Evolutionary conservation across 2,888 invertebrate species (phyloP).

Genomic region (Encarsia formosa): DNA sequence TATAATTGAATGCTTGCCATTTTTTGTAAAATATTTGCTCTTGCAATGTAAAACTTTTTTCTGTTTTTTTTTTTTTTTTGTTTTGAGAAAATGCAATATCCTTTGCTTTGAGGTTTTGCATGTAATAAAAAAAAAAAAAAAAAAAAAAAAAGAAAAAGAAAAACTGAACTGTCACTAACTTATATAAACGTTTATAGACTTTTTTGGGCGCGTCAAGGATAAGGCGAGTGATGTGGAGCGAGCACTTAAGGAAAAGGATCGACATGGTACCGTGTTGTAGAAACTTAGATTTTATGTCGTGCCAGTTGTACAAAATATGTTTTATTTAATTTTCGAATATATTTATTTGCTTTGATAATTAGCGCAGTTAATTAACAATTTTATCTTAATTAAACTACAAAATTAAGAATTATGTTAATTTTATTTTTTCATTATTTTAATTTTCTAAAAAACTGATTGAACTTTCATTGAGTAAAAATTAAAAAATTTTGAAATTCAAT

Average conservation of each 20-base stretch:
- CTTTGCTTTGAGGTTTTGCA: slow-evolving; percentile 10
- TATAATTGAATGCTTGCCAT: no score
- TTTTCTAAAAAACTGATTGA: no score
- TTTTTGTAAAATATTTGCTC: no score
- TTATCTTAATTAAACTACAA: not conserved
- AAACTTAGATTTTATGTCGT: no score
- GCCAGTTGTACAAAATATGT: no score
- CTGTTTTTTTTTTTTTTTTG: no score
- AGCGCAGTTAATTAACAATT: not conserved
- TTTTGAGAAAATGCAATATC: not conserved
- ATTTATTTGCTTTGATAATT: not conserved
- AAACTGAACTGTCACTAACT: slow-evolving; percentile 14
- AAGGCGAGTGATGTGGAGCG: slow-evolving; percentile 91
- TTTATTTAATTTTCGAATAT: no score
- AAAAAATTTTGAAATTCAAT: no score
- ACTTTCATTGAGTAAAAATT: no score
- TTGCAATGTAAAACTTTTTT: no score
- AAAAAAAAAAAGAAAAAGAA: not conserved
- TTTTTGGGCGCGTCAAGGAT: slow-evolving; percentile 95
- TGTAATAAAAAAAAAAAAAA: slow-evolving; percentile 1
- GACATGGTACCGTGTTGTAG: slow-evolving; percentile 63
- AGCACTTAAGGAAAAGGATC: slow-evolving; percentile 87
- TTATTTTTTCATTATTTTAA: not conserved
- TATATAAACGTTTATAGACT: slow-evolving; percentile 60
- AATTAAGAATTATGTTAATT: not conserved